Conservation (phyloP, 2,888 invertebrate genomes). For the Prosapia bicincta region DNA sequence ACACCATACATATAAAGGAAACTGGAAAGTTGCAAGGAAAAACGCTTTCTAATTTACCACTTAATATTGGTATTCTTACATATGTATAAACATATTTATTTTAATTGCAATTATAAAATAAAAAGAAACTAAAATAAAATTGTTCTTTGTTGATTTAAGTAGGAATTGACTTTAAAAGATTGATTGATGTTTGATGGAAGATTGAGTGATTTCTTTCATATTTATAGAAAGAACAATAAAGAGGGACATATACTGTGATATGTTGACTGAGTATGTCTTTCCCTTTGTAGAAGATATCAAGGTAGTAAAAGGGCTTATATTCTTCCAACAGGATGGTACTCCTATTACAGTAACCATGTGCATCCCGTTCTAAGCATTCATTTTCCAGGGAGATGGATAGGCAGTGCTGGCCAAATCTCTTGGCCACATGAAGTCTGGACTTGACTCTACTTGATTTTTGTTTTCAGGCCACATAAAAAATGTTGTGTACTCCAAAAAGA, state of each 20-base stretch:
- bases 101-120: no score
- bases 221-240: conserved; percentile 18
- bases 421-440: conserved; percentile 2
- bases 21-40: no score
- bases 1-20: no score
- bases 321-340: background rate
- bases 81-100: no score
- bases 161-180: no score
- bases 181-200: conserved; percentile 9
- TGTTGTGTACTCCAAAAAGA: conserved; percentile 3
- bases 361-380: background rate
- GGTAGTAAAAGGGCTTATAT: conserved; percentile 3
- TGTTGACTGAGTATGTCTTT: conserved; percentile 9
- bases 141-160: no score
- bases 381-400: background rate
- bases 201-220: conserved; percentile 10
- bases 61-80: no score
- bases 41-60: no score
- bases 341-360: background rate
- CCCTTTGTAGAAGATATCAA: conserved; percentile 4
- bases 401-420: background rate
- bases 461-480: conserved; percentile 12
- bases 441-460: conserved; percentile 6
- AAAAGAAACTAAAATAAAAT: no score
- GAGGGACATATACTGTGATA: conserved; percentile 8